Conservation (phyloP, 2,113 vertebrate genomes). For the Aplodontia rufa region DNA sequence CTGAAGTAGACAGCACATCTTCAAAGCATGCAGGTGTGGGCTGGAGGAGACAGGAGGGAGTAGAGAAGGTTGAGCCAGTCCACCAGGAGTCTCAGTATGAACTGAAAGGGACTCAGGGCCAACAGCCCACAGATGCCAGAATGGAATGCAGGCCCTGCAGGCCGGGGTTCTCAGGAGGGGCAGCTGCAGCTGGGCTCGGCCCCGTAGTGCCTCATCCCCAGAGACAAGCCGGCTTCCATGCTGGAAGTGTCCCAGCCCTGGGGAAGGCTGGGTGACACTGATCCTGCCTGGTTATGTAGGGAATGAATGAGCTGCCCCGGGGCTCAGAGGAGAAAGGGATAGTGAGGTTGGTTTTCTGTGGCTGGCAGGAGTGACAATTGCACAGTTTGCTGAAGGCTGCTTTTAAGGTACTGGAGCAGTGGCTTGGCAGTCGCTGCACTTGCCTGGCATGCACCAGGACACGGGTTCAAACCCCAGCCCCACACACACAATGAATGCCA, state of each 20-base stretch:
- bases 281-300: neutral
- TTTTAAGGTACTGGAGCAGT: neutral
- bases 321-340: neutral
- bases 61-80: too few species aligned
- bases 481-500: too few species aligned
- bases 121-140: neutral
- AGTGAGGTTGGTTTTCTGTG: neutral
- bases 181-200: neutral
- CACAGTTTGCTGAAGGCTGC: neutral
- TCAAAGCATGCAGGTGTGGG: neutral
- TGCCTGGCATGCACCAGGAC: too few species aligned
- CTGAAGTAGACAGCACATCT: too few species aligned
- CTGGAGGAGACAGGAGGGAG: too few species aligned
- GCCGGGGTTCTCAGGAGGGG: neutral
- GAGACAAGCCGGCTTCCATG: neutral
- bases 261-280: neutral
- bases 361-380: too few species aligned
- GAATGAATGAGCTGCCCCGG: neutral
- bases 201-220: neutral
- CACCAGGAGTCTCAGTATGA: neutral
- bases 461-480: too few species aligned
- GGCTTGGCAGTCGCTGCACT: too few species aligned
- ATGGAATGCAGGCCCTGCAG: too few species aligned
- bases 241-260: neutral
- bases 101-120: fast-evolving